Conservation (phyloP, 1,140 invertebrate species). For the Trachymyrmex septentrionalis region DNA sequence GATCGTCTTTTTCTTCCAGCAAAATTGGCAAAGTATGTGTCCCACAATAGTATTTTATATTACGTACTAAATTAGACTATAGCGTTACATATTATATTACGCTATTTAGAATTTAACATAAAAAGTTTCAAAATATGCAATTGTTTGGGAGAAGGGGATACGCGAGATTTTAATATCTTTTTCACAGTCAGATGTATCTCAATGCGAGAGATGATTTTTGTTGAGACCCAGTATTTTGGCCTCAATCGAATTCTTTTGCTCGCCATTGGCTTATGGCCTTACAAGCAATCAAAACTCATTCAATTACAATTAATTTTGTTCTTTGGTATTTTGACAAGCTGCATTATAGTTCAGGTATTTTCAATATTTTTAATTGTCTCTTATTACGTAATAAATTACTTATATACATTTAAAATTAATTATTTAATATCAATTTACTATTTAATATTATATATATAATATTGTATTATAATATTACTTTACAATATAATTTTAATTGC, state of each 20-base stretch:
- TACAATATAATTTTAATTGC: neutral
- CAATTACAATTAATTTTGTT: neutral
- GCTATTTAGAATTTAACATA: neutral
- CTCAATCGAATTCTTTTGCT: slow-evolving; percentile 14
- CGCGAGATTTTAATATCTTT: neutral
- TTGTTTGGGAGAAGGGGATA: neutral
- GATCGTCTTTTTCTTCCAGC: neutral
- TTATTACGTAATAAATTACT: neutral
- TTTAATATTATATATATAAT: neutral
- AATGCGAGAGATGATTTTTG: neutral
- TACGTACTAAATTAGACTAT: neutral
- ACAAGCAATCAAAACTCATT: slow-evolving; percentile 6
- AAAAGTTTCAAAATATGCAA: neutral
- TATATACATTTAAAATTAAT: neutral
- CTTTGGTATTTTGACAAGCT: neutral
- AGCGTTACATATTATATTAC: neutral
- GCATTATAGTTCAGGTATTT: slow-evolving; percentile 15
- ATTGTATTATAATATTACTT: neutral
- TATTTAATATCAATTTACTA: slow-evolving; percentile 2
- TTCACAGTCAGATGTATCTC: neutral
- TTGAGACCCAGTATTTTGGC: neutral
- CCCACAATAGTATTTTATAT: neutral
- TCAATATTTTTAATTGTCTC: neutral
- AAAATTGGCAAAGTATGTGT: neutral
- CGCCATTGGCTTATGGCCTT: slow-evolving; percentile 17